Evolutionary conservation across 2,797 vertebrate species (phyloP).

Genomic region (Margarornis squamiger): DNA sequence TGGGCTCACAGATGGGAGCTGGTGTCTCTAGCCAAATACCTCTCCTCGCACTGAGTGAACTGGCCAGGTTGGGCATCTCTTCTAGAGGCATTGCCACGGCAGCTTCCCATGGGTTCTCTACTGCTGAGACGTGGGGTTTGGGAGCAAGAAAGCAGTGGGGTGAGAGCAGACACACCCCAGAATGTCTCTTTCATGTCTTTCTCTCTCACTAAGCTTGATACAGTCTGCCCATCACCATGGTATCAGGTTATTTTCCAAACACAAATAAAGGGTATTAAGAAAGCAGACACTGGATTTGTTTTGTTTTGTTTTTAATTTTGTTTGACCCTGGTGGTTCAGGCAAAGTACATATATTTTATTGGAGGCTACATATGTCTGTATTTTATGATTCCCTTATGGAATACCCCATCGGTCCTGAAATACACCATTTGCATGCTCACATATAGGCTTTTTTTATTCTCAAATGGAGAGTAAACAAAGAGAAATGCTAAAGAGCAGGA

Average conservation of each 20-base stretch:
- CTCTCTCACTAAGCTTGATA: neutral
- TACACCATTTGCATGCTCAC: conserved; percentile 16
- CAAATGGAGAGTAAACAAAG: conserved; percentile 56
- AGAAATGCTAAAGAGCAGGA: conserved; percentile 26
- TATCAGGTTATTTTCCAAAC: neutral
- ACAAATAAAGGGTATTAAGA: neutral
- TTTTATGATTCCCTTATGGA: neutral
- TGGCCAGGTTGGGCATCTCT: neutral
- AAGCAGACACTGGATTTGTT: neutral
- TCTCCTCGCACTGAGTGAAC: neutral
- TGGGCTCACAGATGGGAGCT: neutral
- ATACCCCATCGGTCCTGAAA: neutral
- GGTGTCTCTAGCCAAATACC: neutral
- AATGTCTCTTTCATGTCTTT: neutral
- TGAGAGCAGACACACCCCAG: neutral
- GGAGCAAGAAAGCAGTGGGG: neutral
- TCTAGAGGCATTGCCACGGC: neutral
- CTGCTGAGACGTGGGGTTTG: neutral
- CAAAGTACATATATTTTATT: neutral
- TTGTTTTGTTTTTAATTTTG: neutral
- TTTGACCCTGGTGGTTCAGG: neutral
- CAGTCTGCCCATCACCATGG: conserved; percentile 31
- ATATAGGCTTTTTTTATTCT: conserved; percentile 12
- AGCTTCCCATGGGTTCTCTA: neutral
- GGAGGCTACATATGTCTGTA: neutral